Evolutionary conservation across 1,140 invertebrate genomes (phyloP).

Genomic region (Akabosia matsudoensis): DNA sequence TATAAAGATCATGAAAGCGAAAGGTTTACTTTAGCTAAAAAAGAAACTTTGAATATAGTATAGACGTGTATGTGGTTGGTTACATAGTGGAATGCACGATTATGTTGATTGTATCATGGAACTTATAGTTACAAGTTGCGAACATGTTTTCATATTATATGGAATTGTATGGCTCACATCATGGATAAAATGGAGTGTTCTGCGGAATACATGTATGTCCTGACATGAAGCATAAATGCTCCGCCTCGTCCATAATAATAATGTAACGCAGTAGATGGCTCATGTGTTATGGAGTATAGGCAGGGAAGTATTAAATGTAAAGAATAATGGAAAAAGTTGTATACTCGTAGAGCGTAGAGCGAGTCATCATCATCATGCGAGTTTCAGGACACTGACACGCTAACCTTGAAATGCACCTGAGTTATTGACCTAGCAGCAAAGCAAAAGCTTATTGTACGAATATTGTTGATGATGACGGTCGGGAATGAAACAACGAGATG

Average conservation of each 20-base stretch:
- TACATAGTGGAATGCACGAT: neutral
- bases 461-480: too few species aligned
- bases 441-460: slow-evolving; percentile 2
- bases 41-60: neutral
- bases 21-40: neutral
- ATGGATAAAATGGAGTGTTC: too few species aligned
- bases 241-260: too few species aligned
- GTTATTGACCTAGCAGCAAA: slow-evolving; percentile 42
- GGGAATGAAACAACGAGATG: too few species aligned
- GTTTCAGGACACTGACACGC: slow-evolving; percentile 45
- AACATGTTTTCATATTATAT: too few species aligned
- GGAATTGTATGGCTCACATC: too few species aligned
- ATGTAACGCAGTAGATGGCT: too few species aligned
- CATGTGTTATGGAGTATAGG: too few species aligned
- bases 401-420: slow-evolving; percentile 47
- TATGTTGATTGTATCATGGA: too few species aligned
- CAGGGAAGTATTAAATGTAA: too few species aligned
- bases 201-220: too few species aligned
- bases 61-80: neutral
- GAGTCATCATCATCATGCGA: neutral
- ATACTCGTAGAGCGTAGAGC: neutral
- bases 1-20: neutral
- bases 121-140: too few species aligned
- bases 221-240: neutral
- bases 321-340: neutral